Base-by-base conservation (phyloP, 2,113 vertebrate genomes). In the Smithornis capensis region DNA sequence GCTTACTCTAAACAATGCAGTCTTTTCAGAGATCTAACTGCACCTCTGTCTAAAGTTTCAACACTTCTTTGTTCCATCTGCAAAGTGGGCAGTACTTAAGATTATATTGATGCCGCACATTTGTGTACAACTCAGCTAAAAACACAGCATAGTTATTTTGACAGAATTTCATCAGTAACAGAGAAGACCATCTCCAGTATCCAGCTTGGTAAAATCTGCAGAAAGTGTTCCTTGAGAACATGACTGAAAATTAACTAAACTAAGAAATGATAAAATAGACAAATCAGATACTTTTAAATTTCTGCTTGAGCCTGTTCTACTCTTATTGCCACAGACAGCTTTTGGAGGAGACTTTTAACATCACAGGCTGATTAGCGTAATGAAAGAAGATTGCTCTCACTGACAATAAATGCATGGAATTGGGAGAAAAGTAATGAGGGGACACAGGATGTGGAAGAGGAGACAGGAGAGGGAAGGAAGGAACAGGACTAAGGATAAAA, bases 321-420 rank as follows among this genome's bases (percentile, higher is more conserved):
- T 67, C 42, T 63, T 74, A 92, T 10, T 82, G 47, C 56, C 64
- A 31, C 44, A 81, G 35, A 82, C 8, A 83, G 71, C 52, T 78
- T 91, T 59, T 83, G 75, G 87, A 90, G 50, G 75, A 86, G 76
- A 92, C 68, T 50, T 90, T 83, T 69, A 95, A 47, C 52, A 93
- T 77, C 75, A 83, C 59, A 78, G 9, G 7, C 68, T 78, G 82
- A 92, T 94, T 56, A 96, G 56, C 0, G 24, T 59, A 93, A 90
- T 81, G 83, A 92, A 90, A 93, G 83, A 93, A 78, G 92, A 92
- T 77, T 83, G 76, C 75, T 86, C 64, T 69, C 37, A 31, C 81
- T 52, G 52, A 56, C 68, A 85, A 77, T 63, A 77, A 90, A 90
- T 59, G 55, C 55, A 56, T 27, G 33, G 63, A 88, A 93, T 16